Conservation (phyloP, 1,140 invertebrate genomes). For the Sinella curviseta region DNA sequence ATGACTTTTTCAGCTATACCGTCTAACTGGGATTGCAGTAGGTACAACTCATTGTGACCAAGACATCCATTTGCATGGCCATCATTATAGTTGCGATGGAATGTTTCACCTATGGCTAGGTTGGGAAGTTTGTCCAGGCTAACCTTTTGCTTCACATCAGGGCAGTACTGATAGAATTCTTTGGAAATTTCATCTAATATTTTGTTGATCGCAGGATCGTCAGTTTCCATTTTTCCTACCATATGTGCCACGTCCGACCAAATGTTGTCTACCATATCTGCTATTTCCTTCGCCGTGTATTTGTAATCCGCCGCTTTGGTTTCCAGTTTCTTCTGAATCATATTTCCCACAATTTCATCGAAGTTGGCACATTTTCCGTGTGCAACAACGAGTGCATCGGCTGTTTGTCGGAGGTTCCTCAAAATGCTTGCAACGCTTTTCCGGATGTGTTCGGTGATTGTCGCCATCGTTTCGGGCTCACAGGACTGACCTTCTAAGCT, state of each 20-base stretch:
- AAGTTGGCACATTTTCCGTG: neutral
- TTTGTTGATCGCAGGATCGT: neutral
- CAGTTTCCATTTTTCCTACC: neutral
- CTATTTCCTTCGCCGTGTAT: neutral
- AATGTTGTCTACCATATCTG: neutral
- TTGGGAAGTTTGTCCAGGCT: neutral
- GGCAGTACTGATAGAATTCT: neutral
- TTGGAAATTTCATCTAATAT: too few relatives aligned
- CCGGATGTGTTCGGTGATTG: neutral
- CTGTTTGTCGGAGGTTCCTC: neutral
- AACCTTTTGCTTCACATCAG: neutral
- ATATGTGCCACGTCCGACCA: neutral
- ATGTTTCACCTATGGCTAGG: neutral
- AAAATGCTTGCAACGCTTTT: neutral
- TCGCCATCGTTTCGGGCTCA: neutral
- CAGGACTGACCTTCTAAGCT: neutral
- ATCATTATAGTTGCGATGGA: neutral
- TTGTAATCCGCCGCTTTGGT: too few relatives aligned
- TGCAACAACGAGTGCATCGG: neutral
- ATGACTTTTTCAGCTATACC: neutral
- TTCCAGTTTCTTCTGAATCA: neutral
- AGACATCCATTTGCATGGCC: neutral
- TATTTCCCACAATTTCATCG: neutral
- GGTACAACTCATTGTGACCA: too few relatives aligned
- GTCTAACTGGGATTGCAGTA: neutral